These are phyloP conservation scores for Capreolus pygargus DNA, from an alignment of 2,113 vertebrate species.

Conservation along the genomic window DNA sequence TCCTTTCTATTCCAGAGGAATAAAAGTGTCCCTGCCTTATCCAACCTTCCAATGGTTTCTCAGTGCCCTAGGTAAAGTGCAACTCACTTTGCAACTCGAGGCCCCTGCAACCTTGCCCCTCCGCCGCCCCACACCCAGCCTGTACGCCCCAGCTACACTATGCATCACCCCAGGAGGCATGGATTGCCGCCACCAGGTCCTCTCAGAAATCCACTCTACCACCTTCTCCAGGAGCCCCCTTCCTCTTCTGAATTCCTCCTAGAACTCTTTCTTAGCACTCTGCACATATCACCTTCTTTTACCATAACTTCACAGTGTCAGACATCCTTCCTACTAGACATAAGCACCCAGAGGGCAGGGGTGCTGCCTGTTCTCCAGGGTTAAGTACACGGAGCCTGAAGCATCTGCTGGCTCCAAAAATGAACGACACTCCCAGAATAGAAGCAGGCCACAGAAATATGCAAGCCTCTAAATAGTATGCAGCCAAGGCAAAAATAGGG, in stretches of 20 bases:
- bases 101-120: not conserved
- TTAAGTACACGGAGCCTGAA: not conserved
- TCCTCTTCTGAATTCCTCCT: not conserved
- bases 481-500: not conserved
- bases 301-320: not conserved
- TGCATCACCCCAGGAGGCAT: not conserved
- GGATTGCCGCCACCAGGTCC: no score
- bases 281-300: not conserved
- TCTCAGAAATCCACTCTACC: not conserved
- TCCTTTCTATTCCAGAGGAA: not conserved
- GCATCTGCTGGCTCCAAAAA: not conserved
- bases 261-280: not conserved
- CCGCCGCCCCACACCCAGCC: fast-evolving
- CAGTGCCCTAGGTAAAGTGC: not conserved
- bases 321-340: not conserved
- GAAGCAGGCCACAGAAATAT: not conserved
- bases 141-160: not conserved
- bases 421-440: not conserved
- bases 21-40: not conserved
- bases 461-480: not conserved
- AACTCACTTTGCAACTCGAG: not conserved
- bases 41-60: not conserved
- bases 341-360: not conserved
- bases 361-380: not conserved
- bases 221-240: not conserved